Evolutionary conservation across 1,140 invertebrate species (phyloP).

Genomic region (Archivesica marissinica): DNA sequence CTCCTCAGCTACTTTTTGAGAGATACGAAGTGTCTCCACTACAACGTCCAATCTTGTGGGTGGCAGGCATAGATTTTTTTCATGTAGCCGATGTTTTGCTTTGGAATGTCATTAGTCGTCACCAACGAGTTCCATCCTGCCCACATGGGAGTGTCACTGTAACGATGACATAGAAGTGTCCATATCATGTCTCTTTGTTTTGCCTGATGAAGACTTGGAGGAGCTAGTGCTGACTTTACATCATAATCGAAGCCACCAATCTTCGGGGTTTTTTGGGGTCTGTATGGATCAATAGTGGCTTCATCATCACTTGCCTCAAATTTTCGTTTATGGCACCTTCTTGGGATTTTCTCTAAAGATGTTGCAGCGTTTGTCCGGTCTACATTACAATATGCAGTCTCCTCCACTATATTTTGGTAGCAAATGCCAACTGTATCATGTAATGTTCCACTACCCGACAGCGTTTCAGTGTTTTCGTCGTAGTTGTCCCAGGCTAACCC

Average conservation of each 20-base stretch:
- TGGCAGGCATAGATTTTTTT: neutral
- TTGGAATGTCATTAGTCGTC: neutral
- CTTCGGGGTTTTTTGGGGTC: slow-evolving; percentile 35
- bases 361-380: too few species aligned
- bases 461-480: slow-evolving; percentile 84
- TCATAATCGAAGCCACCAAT: neutral
- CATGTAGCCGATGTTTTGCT: neutral
- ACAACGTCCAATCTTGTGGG: neutral
- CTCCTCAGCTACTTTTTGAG: neutral
- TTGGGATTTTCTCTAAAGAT: too few species aligned
- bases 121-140: neutral
- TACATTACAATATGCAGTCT: too few species aligned
- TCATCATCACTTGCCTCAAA: neutral
- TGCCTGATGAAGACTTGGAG: neutral
- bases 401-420: too few species aligned
- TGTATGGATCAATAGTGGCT: neutral
- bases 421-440: slow-evolving; percentile 85
- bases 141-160: neutral
- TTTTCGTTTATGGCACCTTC: too few species aligned
- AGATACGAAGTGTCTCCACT: neutral
- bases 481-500: slow-evolving; percentile 84
- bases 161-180: neutral
- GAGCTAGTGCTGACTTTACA: neutral
- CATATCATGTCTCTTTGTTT: neutral
- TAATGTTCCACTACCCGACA: slow-evolving; percentile 82